A percentile compares a stretch with the other conserved stretches of the same genome.
Evolutionary conservation across 2,888 invertebrate species (phyloP).

Genomic region (Globia sparganii): DNA sequence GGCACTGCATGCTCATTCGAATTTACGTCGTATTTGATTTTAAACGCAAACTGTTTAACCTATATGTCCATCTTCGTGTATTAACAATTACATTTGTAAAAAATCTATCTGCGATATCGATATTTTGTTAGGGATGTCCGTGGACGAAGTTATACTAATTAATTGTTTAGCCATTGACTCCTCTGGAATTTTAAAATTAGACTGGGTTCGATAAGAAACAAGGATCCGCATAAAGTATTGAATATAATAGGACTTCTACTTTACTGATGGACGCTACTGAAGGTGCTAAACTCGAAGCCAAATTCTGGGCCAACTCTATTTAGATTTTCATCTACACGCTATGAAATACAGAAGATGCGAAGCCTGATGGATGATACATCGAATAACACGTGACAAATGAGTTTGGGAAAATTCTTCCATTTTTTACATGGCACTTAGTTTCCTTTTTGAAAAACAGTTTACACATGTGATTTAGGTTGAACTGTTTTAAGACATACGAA

Average conservation of each 20-base stretch:
- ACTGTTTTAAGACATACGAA: not conserved
- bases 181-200: not conserved
- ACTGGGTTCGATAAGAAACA: not conserved
- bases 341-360: not conserved
- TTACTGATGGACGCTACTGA: not conserved
- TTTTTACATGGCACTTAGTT: not conserved
- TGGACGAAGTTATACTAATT: not conserved
- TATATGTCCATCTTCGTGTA: slow-evolving; percentile 44
- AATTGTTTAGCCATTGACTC: not conserved
- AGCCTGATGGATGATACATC: not conserved
- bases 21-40: slow-evolving; percentile 38
- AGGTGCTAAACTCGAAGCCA: not conserved
- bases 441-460: not conserved
- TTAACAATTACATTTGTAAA: slow-evolving; percentile 53
- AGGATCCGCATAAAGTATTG: not conserved
- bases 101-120: slow-evolving; percentile 18
- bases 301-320: not conserved
- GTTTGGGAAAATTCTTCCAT: not conserved
- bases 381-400: not conserved
- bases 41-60: slow-evolving; percentile 53
- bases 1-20: slow-evolving; percentile 2
- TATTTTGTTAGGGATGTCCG: slow-evolving; percentile 35
- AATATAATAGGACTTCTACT: not conserved
- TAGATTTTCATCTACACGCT: not conserved
- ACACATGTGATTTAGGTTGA: not conserved